Conservation (phyloP, 2,888 invertebrate genomes). For the Erebia epiphron region DNA sequence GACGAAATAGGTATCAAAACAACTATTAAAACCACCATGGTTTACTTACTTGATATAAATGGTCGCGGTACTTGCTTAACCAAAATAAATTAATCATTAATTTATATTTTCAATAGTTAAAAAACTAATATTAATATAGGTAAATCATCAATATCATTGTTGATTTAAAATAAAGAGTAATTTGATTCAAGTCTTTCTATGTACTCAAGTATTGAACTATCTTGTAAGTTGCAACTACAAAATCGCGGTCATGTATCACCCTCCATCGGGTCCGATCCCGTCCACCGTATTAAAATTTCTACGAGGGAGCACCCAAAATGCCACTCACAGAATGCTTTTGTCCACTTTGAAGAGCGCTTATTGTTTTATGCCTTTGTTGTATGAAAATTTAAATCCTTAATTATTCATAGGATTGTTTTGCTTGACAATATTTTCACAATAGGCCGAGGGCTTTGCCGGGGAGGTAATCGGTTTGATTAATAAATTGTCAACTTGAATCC, state of each 20-base stretch:
- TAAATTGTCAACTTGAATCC: conserved; percentile 83
- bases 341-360: conserved; percentile 77
- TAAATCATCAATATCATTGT: too few relatives aligned
- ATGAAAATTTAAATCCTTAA: conserved; percentile 82
- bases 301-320: conserved; percentile 65
- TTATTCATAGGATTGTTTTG: conserved; percentile 82
- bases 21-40: too few relatives aligned
- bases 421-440: conserved; percentile 81
- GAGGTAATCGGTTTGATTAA: conserved; percentile 83
- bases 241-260: conserved; percentile 33
- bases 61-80: too few relatives aligned
- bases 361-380: conserved; percentile 81
- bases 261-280: conserved; percentile 32
- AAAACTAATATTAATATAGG: too few relatives aligned
- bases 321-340: conserved; percentile 76
- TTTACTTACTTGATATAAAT: too few relatives aligned
- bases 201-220: too few relatives aligned
- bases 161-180: too few relatives aligned
- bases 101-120: too few relatives aligned
- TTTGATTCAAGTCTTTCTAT: too few relatives aligned
- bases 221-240: conserved; percentile 22
- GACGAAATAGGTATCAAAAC: too few relatives aligned
- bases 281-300: conserved; percentile 65
- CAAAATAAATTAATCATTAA: too few relatives aligned
- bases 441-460: conserved; percentile 71